Evolutionary conservation across 2,113 vertebrate genomes (phyloP).

Genomic region (Asarcornis scutulata): DNA sequence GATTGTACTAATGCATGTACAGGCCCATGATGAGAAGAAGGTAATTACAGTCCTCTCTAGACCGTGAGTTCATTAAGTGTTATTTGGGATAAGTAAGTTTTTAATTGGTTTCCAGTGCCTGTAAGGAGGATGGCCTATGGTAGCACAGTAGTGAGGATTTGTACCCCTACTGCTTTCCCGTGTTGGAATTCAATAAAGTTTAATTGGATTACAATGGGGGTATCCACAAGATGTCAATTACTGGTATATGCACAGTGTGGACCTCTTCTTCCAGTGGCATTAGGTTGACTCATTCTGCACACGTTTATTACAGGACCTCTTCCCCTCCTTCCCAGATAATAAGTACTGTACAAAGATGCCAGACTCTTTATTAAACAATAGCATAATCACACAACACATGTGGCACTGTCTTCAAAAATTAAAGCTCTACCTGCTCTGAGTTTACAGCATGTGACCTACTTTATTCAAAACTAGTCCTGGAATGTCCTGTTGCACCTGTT

Average conservation of each 20-base stretch:
- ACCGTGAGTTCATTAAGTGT: constrained; percentile 59
- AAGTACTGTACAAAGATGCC: not conserved
- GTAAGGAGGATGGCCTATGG: not conserved
- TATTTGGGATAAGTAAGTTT: constrained; percentile 69
- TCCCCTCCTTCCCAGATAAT: constrained; percentile 1
- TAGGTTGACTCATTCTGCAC: not conserved
- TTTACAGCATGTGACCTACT: constrained; percentile 50
- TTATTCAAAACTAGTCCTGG: constrained; percentile 51
- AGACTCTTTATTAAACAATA: constrained; percentile 30
- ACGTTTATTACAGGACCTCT: not conserved
- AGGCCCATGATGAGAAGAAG: constrained; percentile 4
- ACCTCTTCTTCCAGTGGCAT: not conserved
- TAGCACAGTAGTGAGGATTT: constrained; percentile 6
- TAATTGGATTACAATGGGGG: constrained; percentile 64
- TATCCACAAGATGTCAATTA: constrained; percentile 50
- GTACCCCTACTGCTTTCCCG: not conserved
- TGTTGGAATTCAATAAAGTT: constrained; percentile 61
- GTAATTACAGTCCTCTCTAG: constrained; percentile 63
- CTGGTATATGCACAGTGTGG: constrained; percentile 3
- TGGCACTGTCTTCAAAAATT: not conserved
- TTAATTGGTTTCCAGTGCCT: constrained; percentile 57
- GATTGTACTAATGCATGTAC: not conserved
- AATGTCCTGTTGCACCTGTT: constrained; percentile 10
- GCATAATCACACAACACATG: constrained; percentile 10
- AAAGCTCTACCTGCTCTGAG: constrained; percentile 6